These are phyloP conservation scores for Fissipunctia ypsillon DNA, from an alignment of 2,888 invertebrate genomes.

Conservation along the genomic window DNA sequence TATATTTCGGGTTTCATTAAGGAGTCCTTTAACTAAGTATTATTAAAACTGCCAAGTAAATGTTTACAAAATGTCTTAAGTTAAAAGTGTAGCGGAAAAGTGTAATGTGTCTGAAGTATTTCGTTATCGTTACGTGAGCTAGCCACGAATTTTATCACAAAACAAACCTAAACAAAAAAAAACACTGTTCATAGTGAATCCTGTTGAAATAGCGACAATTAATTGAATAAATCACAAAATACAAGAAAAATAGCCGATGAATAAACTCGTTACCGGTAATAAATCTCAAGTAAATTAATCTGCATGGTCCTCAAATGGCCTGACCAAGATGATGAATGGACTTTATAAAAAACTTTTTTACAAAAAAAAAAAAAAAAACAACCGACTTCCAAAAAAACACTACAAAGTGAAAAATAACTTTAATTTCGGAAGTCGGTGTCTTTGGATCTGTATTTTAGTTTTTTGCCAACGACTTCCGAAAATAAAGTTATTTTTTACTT, in stretches of 20 bases:
- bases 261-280: not conserved
- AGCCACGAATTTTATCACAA: not conserved
- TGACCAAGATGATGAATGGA: no score
- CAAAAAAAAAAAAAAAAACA: no score
- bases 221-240: not conserved
- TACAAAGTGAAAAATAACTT: no score
- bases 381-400: no score
- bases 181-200: not conserved
- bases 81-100: not conserved
- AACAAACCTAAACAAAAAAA: not conserved
- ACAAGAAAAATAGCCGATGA: not conserved
- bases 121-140: no score
- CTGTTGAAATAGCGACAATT: not conserved
- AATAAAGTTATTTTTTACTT: no score
- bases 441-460: no score
- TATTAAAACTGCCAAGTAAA: not conserved
- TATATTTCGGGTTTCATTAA: not conserved
- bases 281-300: not conserved
- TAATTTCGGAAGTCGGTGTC: no score
- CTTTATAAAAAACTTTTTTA: no score
- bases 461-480: no score
- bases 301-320: no score
- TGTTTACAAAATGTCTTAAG: not conserved
- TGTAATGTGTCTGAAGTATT: not conserved
- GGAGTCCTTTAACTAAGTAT: not conserved